Percentiles rank a stretch among this genome's conserved stretches.
Evolutionary conservation across 2,888 invertebrate genomes (phyloP).

Genomic region (Eupeodes latifasciatus): DNA sequence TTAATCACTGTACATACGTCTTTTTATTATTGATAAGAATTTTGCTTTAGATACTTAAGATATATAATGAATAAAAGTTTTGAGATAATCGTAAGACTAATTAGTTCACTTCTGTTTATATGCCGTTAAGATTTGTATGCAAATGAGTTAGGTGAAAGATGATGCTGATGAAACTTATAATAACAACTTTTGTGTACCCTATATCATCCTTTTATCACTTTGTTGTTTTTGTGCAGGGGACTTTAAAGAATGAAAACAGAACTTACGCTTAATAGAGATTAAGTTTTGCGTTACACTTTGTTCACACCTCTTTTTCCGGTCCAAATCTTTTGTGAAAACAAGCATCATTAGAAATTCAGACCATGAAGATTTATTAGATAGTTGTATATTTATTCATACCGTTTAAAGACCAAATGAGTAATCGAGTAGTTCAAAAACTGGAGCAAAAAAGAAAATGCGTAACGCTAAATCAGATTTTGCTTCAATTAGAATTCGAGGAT

Average conservation of each 20-base stretch:
- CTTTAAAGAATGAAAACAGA: not conserved
- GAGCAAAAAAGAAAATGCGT: too few relatives aligned
- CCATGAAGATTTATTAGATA: not conserved
- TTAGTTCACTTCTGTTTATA: conserved; percentile 19
- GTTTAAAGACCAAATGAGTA: not conserved
- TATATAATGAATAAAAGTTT: not conserved
- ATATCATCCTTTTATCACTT: not conserved
- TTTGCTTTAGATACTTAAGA: not conserved
- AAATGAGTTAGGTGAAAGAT: not conserved
- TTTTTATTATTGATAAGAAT: not conserved
- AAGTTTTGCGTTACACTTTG: not conserved
- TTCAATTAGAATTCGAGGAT: too few relatives aligned
- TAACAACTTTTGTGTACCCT: not conserved
- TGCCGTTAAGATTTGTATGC: not conserved
- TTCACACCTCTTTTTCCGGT: conserved; percentile 10
- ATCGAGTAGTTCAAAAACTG: not conserved
- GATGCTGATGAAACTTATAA: not conserved
- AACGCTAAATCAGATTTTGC: too few relatives aligned
- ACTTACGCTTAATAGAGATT: not conserved
- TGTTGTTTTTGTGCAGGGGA: conserved; percentile 5
- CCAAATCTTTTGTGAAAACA: not conserved
- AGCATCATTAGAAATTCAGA: not conserved
- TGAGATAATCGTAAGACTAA: not conserved
- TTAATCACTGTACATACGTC: conserved; percentile 29
- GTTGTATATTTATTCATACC: not conserved